These are phyloP conservation scores for Pelmatolapia mariae DNA, from an alignment of 2,113 vertebrate species.

Conservation along the genomic window DNA sequence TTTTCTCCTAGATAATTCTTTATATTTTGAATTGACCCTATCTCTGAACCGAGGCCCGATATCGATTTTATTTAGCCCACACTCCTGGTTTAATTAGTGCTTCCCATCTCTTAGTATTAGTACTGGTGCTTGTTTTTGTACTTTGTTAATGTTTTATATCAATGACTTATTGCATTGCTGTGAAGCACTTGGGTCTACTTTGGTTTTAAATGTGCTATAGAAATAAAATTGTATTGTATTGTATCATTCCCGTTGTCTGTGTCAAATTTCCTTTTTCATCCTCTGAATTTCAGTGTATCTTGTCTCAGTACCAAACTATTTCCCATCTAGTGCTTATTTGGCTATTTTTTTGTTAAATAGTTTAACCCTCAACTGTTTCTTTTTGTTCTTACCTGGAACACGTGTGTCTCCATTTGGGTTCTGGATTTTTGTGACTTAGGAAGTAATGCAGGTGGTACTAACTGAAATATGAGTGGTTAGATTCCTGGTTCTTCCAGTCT, in stretches of 20 bases:
- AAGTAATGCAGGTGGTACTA: no score
- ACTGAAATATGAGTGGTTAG: accelerated
- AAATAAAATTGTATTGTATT: neutral
- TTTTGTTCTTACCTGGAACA: neutral
- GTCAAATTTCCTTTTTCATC: neutral
- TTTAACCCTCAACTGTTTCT: neutral
- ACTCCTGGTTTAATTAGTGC: neutral
- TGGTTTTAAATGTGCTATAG: neutral
- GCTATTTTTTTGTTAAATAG: accelerated
- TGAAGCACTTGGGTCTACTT: neutral
- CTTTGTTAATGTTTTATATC: neutral
- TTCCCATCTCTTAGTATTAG: neutral
- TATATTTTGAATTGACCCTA: accelerated
- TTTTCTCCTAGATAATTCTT: neutral
- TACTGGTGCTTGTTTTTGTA: neutral
- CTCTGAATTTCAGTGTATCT: neutral
- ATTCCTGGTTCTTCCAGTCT: neutral
- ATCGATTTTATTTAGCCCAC: accelerated
- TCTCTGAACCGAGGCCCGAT: accelerated
- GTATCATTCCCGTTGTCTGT: accelerated
- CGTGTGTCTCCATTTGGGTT: neutral
- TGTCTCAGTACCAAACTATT: neutral
- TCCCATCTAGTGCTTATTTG: accelerated
- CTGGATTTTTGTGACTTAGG: neutral
- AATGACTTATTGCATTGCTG: neutral